phyloP scores from a whole-genome alignment of 1,140 invertebrate species.

The Chrysomallon squamiferum region DNA sequence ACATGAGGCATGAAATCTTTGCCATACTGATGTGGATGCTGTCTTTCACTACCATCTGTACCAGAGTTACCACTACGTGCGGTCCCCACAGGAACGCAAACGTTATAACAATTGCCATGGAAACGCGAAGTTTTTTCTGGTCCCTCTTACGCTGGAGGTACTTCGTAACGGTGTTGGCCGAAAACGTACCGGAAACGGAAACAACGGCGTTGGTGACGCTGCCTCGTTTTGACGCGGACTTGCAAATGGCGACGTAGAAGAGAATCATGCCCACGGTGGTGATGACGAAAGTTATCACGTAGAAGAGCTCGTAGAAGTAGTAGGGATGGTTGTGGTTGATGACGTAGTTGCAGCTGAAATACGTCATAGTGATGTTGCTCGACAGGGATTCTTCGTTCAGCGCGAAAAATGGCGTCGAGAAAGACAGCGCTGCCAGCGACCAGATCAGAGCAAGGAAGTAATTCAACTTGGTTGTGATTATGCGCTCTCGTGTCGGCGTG shows the following conservation, averaged over 20 bases:
- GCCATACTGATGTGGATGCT: neutral
- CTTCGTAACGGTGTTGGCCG: neutral
- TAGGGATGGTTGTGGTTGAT: neutral
- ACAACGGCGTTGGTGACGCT: neutral
- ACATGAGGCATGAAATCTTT: neutral
- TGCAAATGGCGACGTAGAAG: slow-evolving; percentile 7
- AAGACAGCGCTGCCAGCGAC: slow-evolving; percentile 2
- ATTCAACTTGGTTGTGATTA: neutral
- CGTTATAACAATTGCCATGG: slow-evolving; percentile 7
- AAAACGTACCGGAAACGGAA: neutral
- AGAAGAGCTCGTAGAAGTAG: slow-evolving; percentile 12
- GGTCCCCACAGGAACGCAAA: slow-evolving; percentile 15
- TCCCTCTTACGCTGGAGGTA: neutral
- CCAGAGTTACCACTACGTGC: slow-evolving; percentile 8
- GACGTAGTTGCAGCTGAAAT: neutral
- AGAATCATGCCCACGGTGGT: slow-evolving; percentile 7
- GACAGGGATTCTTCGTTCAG: neutral
- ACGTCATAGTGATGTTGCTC: neutral
- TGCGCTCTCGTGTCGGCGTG: neutral
- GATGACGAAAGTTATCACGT: slow-evolving; percentile 8
- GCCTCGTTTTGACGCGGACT: neutral
- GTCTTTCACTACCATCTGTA: slow-evolving; percentile 1
- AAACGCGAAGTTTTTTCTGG: neutral
- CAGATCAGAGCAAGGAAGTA: slow-evolving; percentile 5
- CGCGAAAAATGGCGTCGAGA: slow-evolving; percentile 12